Evolutionary conservation across 2,797 vertebrate species (phyloP).

Genomic region (Podarcis siculus): DNA sequence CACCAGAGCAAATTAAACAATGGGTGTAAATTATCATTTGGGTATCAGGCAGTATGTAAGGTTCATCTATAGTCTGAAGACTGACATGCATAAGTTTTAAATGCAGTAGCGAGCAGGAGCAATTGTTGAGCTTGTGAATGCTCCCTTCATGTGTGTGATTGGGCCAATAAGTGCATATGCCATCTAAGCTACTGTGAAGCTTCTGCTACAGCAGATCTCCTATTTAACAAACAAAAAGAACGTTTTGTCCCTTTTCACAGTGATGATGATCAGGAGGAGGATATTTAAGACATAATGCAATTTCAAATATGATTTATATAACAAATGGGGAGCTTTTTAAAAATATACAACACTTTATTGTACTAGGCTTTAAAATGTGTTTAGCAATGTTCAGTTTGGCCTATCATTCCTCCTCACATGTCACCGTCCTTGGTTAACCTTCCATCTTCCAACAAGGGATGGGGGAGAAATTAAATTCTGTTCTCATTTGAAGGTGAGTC

Average conservation of each 20-base stretch:
- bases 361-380: background rate
- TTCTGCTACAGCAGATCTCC: background rate
- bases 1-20: background rate
- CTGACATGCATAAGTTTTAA: background rate
- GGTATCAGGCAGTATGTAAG: background rate
- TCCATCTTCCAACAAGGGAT: too few relatives aligned
- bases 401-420: background rate
- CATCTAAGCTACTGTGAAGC: background rate
- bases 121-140: background rate
- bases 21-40: background rate
- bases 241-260: background rate
- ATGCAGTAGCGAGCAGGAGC: background rate
- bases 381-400: background rate
- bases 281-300: background rate
- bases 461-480: too few relatives aligned
- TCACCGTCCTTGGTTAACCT: background rate
- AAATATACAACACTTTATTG: background rate
- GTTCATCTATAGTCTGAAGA: background rate
- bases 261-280: background rate
- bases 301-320: background rate
- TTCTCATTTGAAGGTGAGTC: too few relatives aligned
- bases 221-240: background rate
- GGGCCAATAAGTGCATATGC: background rate
- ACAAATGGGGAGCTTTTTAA: background rate
- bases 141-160: background rate